Percentiles rank a stretch among this genome's conserved stretches.
phyloP scores from a whole-genome alignment of 2,888 invertebrate genomes.

The Caenorhabditis sp. region DNA sequence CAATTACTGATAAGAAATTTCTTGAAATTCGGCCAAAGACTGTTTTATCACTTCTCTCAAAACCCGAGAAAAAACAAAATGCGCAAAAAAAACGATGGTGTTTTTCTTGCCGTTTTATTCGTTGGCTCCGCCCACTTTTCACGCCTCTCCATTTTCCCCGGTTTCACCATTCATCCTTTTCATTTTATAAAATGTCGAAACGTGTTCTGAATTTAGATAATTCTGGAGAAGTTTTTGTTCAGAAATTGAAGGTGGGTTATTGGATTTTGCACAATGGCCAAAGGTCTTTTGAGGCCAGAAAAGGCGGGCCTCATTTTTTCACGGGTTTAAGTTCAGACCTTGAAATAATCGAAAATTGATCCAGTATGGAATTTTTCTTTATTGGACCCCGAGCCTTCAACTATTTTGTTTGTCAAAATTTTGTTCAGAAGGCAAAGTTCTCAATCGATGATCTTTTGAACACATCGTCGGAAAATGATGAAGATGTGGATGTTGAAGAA shows the following conservation, averaged over 20 bases:
- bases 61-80: not conserved
- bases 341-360: too few species aligned
- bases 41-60: too few species aligned
- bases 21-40: too few species aligned
- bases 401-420: not conserved
- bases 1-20: too few species aligned
- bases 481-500: conserved; percentile 12
- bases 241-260: not conserved
- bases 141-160: not conserved
- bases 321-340: too few species aligned
- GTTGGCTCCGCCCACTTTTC: not conserved
- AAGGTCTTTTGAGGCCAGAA: too few species aligned
- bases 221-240: not conserved
- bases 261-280: too few species aligned
- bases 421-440: conserved; percentile 27
- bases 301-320: too few species aligned
- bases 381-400: too few species aligned
- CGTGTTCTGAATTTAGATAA: not conserved
- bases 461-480: conserved; percentile 6
- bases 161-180: not conserved
- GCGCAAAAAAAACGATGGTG: not conserved
- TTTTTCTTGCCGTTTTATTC: not conserved
- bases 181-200: not conserved
- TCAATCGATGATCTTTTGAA: conserved; percentile 29
- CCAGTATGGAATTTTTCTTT: too few species aligned